Evolutionary conservation across 2,888 invertebrate genomes (phyloP).

Genomic region (Trissoscelio sp.): DNA sequence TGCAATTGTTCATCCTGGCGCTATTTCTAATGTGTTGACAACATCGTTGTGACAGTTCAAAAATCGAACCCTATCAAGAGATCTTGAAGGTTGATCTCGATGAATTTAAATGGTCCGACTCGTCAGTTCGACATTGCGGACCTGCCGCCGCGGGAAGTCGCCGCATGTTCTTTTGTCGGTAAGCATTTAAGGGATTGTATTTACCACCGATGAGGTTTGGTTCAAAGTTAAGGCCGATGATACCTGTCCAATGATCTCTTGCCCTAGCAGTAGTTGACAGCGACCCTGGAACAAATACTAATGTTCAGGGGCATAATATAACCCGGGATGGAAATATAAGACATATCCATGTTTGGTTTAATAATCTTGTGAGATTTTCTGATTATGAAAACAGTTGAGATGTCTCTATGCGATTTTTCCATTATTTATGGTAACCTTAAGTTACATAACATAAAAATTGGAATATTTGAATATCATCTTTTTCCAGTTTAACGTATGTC

Average conservation of each 20-base stretch:
- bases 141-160: slow-evolving; percentile 59
- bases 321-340: slow-evolving; percentile 33
- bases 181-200: slow-evolving; percentile 43
- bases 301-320: slow-evolving; percentile 50
- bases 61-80: slow-evolving; percentile 53
- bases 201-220: slow-evolving; percentile 35
- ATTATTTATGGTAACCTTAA: no score
- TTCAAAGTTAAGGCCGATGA: slow-evolving; percentile 49
- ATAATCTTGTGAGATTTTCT: background rate
- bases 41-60: slow-evolving; percentile 55
- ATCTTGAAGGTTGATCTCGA: slow-evolving; percentile 26
- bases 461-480: no score
- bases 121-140: slow-evolving; percentile 16
- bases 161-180: slow-evolving; percentile 47
- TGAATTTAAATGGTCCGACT: slow-evolving; percentile 40
- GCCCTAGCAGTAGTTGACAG: slow-evolving; percentile 36
- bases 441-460: no score
- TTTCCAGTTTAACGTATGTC: no score
- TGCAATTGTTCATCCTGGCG: no score
- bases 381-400: no score
- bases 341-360: no score
- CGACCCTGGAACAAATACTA: slow-evolving; percentile 34
- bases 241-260: slow-evolving; percentile 37
- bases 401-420: no score
- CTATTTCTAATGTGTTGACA: slow-evolving; percentile 53